These are phyloP conservation scores for Eurypyga helias DNA, from an alignment of 2,113 vertebrate species.

Conservation along the genomic window DNA sequence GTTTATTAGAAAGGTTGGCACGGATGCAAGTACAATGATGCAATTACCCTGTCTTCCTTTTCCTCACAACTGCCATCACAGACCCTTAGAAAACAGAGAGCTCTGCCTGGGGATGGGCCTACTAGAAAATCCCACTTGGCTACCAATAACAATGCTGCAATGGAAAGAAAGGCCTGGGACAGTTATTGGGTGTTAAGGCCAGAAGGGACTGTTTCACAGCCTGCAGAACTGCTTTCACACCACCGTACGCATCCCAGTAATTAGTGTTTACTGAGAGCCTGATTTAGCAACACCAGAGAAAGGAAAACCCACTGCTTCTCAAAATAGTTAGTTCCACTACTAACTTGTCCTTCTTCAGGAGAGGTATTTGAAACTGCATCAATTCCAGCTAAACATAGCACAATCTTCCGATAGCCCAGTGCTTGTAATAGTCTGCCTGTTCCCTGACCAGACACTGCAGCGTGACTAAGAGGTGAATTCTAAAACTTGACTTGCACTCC, in stretches of 20 bases:
- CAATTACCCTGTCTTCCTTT: neutral
- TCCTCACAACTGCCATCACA: neutral
- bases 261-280: neutral
- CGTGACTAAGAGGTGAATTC: neutral
- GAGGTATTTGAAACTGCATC: neutral
- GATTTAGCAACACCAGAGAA: neutral
- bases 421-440: neutral
- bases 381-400: neutral
- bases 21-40: fast-evolving
- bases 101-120: neutral
- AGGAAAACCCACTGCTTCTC: neutral
- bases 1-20: neutral
- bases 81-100: neutral
- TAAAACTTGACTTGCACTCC: neutral
- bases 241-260: neutral
- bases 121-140: neutral
- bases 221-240: neutral
- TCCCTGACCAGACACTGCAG: neutral
- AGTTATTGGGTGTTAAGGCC: neutral
- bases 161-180: neutral
- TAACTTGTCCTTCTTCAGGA: neutral
- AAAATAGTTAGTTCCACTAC: neutral
- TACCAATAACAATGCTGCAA: neutral
- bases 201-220: neutral
- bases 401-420: neutral